A percentile compares a stretch with the other conserved stretches of the same genome.
Evolutionary conservation across 2,797 vertebrate genomes (phyloP).

Genomic region (Anolis apletophallus): DNA sequence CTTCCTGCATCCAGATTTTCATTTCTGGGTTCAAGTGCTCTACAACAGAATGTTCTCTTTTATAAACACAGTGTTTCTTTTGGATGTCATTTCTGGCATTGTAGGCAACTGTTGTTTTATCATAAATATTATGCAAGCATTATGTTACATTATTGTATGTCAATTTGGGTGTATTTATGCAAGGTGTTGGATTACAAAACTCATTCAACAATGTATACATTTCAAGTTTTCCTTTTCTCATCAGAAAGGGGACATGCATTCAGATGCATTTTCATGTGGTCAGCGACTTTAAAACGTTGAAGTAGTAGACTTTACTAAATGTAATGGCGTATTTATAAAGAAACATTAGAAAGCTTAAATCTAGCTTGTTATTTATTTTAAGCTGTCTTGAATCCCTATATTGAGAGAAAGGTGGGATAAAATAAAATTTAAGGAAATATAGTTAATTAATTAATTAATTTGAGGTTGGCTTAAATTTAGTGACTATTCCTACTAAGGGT

Average conservation of each 20-base stretch:
- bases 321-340: neutral
- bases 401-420: too few relatives aligned
- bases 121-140: neutral
- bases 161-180: neutral
- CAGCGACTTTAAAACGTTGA: neutral
- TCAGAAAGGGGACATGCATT: neutral
- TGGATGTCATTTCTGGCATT: neutral
- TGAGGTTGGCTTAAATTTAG: neutral
- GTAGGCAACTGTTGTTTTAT: neutral
- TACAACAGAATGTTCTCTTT: constrained; percentile 11
- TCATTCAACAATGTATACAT: neutral
- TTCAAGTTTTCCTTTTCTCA: neutral
- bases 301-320: neutral
- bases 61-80: neutral
- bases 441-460: too few relatives aligned
- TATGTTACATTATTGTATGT: neutral
- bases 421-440: too few relatives aligned
- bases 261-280: neutral
- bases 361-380: neutral
- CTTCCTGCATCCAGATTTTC: constrained; percentile 7
- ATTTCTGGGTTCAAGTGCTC: neutral
- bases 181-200: neutral
- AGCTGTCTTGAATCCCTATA: too few relatives aligned
- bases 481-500: neutral
- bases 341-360: neutral